Evolutionary conservation across 2,797 vertebrate species (phyloP), one percentile per base, ranked within the genome.

Genomic region (Microctenopoma stevenorrisi): DNA sequence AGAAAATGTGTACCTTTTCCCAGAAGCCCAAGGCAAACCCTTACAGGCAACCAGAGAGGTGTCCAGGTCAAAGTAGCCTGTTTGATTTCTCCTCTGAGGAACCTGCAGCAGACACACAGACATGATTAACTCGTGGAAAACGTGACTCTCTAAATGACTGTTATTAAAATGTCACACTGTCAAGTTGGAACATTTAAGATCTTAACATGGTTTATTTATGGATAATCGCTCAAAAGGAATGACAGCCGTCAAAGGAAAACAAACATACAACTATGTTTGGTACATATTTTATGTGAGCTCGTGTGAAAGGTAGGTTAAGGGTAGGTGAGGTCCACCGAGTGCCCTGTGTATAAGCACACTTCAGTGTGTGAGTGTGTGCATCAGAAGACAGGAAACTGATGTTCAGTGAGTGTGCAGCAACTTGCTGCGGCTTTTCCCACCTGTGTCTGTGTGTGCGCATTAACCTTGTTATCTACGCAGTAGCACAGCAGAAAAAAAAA

Each of bases 31-130:
- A 22, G 93, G 95, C 75, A 97, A 92, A 89, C 92, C 95, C 91
- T 96, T 98, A 90, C 95, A 94, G 74, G 92, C 94, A 69, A 95
- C 87, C 87, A 98, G 90, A 49, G 97, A 96, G 38, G 96, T 92
- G 93, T 98, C 97, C 86, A 99, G 93, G 94, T 99, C 96, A 95
- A 99, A 99, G 93, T 95, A 98, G 79, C 97, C 97, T n/a, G 96
- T 97, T 66, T 96, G 97, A 84, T 93, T 95, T 93, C 94, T 99
- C 84, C 98, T 97, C 92, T 98, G 97, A 92, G 98, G 98, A 95
- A 99, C 96, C 98, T 99, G 88, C 60, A 35, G 30, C 46, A 81
- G 28, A 81, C 44, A 86, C 54, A 84, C 13, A 79, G 22, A 76
- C 60, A 77, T 5, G 26, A 65, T 83, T 64, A 72, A 76, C 53